Evolutionary conservation across 2,888 invertebrate species (phyloP), one percentile per base, ranked within the genome.

Genomic region (Lasioglossum figueresi): DNA sequence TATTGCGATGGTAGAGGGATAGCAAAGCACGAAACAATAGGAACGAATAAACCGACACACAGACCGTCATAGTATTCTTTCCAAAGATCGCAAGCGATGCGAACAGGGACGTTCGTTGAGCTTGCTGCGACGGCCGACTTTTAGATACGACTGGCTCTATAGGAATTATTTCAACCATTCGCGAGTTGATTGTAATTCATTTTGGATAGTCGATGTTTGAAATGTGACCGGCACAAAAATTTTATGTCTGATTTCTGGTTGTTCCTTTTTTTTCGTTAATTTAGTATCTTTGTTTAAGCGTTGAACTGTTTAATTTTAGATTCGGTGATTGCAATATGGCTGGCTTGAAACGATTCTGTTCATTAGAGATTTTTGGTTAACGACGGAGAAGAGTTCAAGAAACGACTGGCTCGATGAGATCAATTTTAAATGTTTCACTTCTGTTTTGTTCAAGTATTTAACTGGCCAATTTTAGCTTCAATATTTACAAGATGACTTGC

Each of bases 1-100:
- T 76, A 37, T 66, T 56, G 34, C 40, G 71, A 82, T 3, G n/a
- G 43, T 73, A 34, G 40, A 27, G 71, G 71, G 27, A 16, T 14
- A 78, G 37, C 16, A 76, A 59, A 19, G 70, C 66, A 66, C 31
- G 48, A 73, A 16, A 34, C 52, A n/a, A n/a, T 52, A n/a, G 27
- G 27, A 59, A 27, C 27, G 59, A 59, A 59, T 16, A 59, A 37
- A 37, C 34, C 68, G 37, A 68, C 31, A 72, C 72, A 19, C 19
- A n/a, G 16, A 72, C 43, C 27, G 19, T 31, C 27, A 45, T 12
- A 37, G 59, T 40, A 34, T 68, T 23, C 3, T 68, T 68, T 37
- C 10, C 27, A n/a, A 31, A 8, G 27, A 59, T 27, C 63, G 63
- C 5, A 16, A 31, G 27, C 16, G 31, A 16, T 27, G 59, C n/a